Base-by-base conservation (phyloP, 2,797 vertebrate genomes). In the Loriculus beryllinus region DNA sequence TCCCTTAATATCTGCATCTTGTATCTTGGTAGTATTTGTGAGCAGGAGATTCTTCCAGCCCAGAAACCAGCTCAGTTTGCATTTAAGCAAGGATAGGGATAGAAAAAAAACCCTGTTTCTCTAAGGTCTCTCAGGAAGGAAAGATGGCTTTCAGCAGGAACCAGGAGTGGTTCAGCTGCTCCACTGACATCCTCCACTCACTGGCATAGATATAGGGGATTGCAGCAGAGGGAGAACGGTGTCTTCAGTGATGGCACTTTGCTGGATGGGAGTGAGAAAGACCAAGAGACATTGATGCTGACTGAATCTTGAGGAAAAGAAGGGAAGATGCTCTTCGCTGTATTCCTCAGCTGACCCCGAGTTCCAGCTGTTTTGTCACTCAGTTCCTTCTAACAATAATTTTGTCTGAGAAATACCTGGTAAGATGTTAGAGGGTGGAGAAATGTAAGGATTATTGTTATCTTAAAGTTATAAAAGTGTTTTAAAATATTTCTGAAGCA, bases 141-240 rank as follows among this genome's bases (percentile, higher is more conserved):
- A 33, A 48, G 42, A 10, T 0, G 0, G 23, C 57, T 70, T 51
- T 54, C 40, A 29, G 62, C 48, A 17, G 40, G 52, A 88, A 0
- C 16, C 20, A 26, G 18, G 33, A 57, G 49, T 42, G 29, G 29
- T 52, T 82, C 42, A 3, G 40, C 70, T 64, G 31, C 52, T 60
- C 20, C 0, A 0, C 22, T 7, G 10, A 70, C 19, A 2, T 2
- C 19, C 33, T 90, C 26, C 0, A 0, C 59, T 80, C 33, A 0
- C 31, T 7, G 60, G 5, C 28, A 1, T 1, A 20, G 43, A 16
- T 42, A 21, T 7, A 6, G 14, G 22, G 65, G 28, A 63, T n/a
- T 33, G 51, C 57, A 25, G 49, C 37, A 29, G 40, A 29, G 48
- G 14, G 10, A 4, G 2, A 63, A 31, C 28, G 37, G 68, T 4